Evolutionary conservation across 64 coral and sea anemone species (phyloP), one percentile per base, ranked within the genome.

Genomic region (Cladopsammia gracilis): DNA sequence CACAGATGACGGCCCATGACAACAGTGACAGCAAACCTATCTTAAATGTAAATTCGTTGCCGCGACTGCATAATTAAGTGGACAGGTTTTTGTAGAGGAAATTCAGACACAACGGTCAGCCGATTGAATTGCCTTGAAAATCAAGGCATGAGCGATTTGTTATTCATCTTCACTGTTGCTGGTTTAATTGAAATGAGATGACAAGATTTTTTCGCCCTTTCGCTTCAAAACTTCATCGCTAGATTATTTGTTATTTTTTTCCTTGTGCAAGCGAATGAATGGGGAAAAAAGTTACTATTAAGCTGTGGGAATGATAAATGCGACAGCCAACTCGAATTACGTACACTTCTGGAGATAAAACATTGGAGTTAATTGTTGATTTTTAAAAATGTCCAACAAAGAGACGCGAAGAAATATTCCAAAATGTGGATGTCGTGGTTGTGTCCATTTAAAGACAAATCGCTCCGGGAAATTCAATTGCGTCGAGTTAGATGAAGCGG

Each of bases 1-100:
- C 42, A 62, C 62, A 24, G 4, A n/a, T n/a, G 80, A 83, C 79
- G 18, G 80, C 58, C 46, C 61, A 13, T 84, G 25, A 66, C 60
- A 68, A 71, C 75, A 80, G 58, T 81, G 64, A 71, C 86, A 72
- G 59, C 83, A 64, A 94, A 47, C 68, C 64, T 10, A 11, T 75
- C 58, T 51, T 44, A 64, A 82, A 83, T 94, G 86, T 94, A 94
- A 94, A 94, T 94, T 89, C 43, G 57, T 43, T 64, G 68, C 65
- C 58, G 76, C 26, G 77, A 89, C 84, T 94, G 92, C 50, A 94
- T 94, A 94, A 89, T 89, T 84, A 89, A 94, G 86, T 70, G 45
- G 54, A 24, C 61, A 14, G 77, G 46, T 47, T 92, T 85, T 84
- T 23, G 25, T 25, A 73, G 18, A 14, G 58, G 65, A 94, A 83